A percentile compares a stretch with the other conserved stretches of the same genome.
phyloP scores from a whole-genome alignment of 2,888 invertebrate species.

The Dendrolimus houi region DNA sequence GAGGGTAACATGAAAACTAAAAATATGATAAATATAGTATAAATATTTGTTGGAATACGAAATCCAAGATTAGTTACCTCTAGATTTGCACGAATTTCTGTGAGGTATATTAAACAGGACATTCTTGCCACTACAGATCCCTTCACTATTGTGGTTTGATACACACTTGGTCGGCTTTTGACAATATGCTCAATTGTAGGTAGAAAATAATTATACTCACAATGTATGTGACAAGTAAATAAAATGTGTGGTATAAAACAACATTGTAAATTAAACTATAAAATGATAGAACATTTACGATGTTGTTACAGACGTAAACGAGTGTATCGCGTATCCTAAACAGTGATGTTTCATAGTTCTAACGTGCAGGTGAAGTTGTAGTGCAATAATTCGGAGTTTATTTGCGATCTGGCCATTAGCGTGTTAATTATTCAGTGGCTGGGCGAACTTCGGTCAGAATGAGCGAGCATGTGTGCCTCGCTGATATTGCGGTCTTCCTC shows the following conservation, averaged over 20 bases:
- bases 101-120: no score
- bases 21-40: no score
- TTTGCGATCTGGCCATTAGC: constrained; percentile 66
- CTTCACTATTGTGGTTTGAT: no score
- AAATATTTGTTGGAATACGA: no score
- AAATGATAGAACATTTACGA: not conserved
- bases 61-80: no score
- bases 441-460: constrained; percentile 30
- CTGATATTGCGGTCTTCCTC: constrained; percentile 22
- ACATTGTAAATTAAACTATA: not conserved
- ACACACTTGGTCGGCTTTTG: no score
- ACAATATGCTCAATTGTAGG: no score
- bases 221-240: no score
- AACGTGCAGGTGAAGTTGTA: constrained; percentile 37
- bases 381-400: constrained; percentile 66
- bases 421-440: constrained; percentile 62
- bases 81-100: no score
- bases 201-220: no score
- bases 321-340: constrained; percentile 9
- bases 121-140: no score
- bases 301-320: not conserved
- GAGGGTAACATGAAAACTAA: no score
- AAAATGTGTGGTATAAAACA: not conserved
- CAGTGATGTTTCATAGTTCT: constrained; percentile 33
- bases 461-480: constrained; percentile 21